Evolutionary conservation across 2,113 vertebrate genomes (phyloP), one percentile per base, ranked within the genome.

Genomic region (Neotoma lepida): DNA sequence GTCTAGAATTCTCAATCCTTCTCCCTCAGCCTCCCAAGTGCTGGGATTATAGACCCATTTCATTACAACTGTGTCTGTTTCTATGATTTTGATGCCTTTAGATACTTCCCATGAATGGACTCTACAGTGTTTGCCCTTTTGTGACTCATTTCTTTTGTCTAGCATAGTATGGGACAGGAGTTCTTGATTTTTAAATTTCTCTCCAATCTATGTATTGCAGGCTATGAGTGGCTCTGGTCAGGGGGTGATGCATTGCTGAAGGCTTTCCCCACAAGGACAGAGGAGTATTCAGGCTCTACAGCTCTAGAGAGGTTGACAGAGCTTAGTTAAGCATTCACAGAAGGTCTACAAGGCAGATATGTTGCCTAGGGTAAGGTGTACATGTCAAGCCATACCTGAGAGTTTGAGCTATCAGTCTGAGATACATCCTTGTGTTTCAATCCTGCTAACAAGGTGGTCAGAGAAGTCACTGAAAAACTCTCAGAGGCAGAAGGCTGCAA

Each of bases 401-500:
- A 51, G 12, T 64, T 30, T 64, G 63, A 64, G 63, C 63, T 28
- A 26, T 58, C 49, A 39, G 5, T 46, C n/a, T 17, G 49, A 86
- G 66, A 71, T 28, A 33, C 10, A 39, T 94, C 71, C 66, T 6
- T 85, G 22, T 49, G 61, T 86, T 54, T 74, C 71, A 54, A 39
- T 81, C 73, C 54, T 64, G n/a, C 22, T 88, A 58, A 51, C 0
- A 0, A 49, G 71, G 28, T 63, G 66, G 20, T 91, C 18, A 20
- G 10, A 76, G 58, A 88, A 87, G 58, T 84, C 74, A 18, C 0
- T 64, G 76, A 80, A 89, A 80, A 94, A 82, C 33, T 82, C 93
- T 92, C 61, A 74, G 56, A 46, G 66, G 56, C 46, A 88, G 56
- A 76, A 78, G 14, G 35, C 73, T 84, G 7, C 17, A 41, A n/a